Evolutionary conservation across 2,797 vertebrate species (phyloP).

Genomic region (Sebastes kiyomatsui): DNA sequence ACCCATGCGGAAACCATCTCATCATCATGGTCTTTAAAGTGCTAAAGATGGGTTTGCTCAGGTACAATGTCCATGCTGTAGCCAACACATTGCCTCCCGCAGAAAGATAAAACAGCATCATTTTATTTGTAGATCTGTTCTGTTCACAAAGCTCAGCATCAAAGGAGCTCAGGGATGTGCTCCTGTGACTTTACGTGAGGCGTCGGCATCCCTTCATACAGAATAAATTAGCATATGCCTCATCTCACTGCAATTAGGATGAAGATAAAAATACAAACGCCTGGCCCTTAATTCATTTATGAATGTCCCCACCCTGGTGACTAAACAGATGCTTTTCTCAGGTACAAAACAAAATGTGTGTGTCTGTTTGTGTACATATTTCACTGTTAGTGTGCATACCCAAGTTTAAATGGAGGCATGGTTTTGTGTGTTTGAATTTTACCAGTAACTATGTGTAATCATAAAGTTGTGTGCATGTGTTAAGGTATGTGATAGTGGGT

Average conservation of each 20-base stretch:
- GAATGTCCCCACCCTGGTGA: constrained; percentile 40
- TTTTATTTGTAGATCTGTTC: constrained; percentile 16
- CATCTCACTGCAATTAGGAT: constrained; percentile 24
- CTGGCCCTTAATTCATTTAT: constrained; percentile 53
- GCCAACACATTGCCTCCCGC: not conserved
- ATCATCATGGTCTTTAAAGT: not conserved
- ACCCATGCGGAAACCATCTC: not conserved
- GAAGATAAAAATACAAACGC: constrained; percentile 41
- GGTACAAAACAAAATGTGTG: constrained; percentile 18
- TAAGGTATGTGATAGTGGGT: too few relatives aligned
- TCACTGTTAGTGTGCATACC: not conserved
- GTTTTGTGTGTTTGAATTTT: not conserved
- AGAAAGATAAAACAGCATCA: not conserved
- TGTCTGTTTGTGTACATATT: not conserved
- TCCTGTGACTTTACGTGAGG: not conserved
- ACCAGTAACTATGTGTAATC: too few relatives aligned
- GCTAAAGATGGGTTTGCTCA: not conserved
- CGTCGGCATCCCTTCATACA: not conserved
- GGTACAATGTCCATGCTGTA: not conserved
- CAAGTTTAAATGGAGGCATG: not conserved
- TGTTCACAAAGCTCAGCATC: constrained; percentile 20
- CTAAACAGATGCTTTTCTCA: constrained; percentile 49
- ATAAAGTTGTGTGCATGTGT: not conserved
- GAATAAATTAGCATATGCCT: constrained; percentile 30
- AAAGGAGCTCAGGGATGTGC: constrained; percentile 24